phyloP scores from a whole-genome alignment of 2,113 vertebrate genomes.

The Prionailurus bengalensis region DNA sequence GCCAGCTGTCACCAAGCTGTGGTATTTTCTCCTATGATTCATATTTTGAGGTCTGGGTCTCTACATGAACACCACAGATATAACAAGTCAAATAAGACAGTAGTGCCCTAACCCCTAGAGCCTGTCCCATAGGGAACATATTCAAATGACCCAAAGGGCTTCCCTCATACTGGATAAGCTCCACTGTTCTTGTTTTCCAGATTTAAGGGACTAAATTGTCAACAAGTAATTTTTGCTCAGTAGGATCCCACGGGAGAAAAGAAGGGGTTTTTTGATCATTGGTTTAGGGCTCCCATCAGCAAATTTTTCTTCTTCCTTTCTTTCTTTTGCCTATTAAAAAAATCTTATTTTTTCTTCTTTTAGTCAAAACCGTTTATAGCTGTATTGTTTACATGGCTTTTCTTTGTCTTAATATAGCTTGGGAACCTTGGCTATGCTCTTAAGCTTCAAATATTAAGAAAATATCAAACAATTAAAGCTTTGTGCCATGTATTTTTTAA shows the following conservation, averaged over 20 bases:
- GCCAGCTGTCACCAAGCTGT: neutral
- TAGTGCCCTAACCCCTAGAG: neutral
- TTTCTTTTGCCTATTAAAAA: neutral
- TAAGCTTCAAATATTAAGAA: conserved; percentile 65
- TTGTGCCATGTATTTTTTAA: neutral
- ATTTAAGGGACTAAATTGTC: neutral
- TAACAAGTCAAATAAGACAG: neutral
- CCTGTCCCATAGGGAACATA: too few species aligned
- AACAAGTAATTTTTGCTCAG: conserved; percentile 20
- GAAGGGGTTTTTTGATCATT: neutral
- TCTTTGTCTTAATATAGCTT: conserved; percentile 69
- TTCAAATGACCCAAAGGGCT: neutral
- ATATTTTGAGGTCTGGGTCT: neutral
- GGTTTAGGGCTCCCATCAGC: neutral
- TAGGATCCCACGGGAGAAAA: neutral
- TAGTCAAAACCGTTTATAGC: conserved; percentile 64
- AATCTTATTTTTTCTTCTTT: conserved; percentile 68
- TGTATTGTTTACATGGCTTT: conserved; percentile 58
- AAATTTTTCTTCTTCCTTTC: neutral
- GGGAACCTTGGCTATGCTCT: conserved; percentile 56
- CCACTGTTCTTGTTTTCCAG: neutral
- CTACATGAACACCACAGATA: neutral
- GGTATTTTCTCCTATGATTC: neutral
- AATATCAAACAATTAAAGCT: conserved; percentile 60
- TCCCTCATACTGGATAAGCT: neutral